Base-by-base conservation (phyloP, 2,113 vertebrate genomes). In the Anhinga rufa region DNA sequence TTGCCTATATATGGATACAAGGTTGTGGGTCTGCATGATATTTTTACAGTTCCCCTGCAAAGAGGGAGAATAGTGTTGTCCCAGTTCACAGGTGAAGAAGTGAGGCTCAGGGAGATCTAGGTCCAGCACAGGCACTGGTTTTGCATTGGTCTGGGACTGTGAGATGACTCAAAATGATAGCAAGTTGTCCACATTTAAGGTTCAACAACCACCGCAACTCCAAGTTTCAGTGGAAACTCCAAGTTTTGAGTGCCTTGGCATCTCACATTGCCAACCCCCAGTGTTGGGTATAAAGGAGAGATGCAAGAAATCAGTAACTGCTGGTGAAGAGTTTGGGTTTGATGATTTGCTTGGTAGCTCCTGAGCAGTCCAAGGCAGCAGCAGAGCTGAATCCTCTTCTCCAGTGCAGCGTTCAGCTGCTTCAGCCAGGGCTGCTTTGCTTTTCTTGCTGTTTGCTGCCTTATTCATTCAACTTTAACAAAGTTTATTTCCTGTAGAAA, bases 181-280 rank as follows among this genome's bases (percentile, higher is more conserved):
- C 25, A 81, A 8, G 13, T 79, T 70, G 11, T 28, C 55, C 4
- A 0, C 9, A 28, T 81, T 74, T 82, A 36, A 68, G 25, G 42
- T 76, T 22, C 4, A 42, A 2, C 0, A 0, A 38, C 32, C 19
- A 25, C 1, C 5, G 5, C 79, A 66, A n/a, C 17, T 36, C 51
- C 28, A 12, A 17, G 4, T 82, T 94, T 84, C 34, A 58, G 2
- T 42, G 49, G 42, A 69, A 89, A 40, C 49, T 44, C 36, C 18
- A 10, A 10, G 13, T 51, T 88, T 71, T 78, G 36, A 68, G 24
- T n/a, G 48, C 46, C 25, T 82, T 4, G 3, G 3, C 15, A 1
- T 52, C 49, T 69, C 40, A 17, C 6, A 3, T 44, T 66, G 34
- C 22, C 72, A 48, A 3, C 18, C 10, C n/a, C 14, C n/a, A 13